Evolutionary conservation across 2,888 invertebrate species (phyloP), one percentile per base, ranked within the genome.

Genomic region (Zygothrica quintamaculata): DNA sequence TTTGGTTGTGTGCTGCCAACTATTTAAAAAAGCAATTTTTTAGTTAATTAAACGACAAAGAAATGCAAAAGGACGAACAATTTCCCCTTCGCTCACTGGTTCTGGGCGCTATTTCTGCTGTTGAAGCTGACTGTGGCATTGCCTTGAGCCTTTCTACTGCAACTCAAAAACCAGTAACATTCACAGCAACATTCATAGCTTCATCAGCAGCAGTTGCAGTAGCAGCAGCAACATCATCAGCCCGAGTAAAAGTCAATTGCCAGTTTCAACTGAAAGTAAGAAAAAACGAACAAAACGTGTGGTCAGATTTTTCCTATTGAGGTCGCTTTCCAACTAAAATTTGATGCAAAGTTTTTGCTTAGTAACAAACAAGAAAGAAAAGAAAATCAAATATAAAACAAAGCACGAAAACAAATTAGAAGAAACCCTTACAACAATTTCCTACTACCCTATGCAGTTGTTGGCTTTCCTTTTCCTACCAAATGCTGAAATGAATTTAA

Each of bases 21-120:
- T 74, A 79, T 74, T 73, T 69, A 72, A 75, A 77, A 84, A 84
- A 77, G 65, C 68, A 80, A 84, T 87, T 87, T 79, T 77, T 86
- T 77, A 84, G 79, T 87, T 87, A 84, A 88, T 88, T 87, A 86
- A 84, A 85, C 81, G 76, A 73, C 87, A 87, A 88, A 87, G 82
- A 65, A 77, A 70, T 65, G 51, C 69, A 69, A 68, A n/a, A 67
- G 58, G 50, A 50, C 60, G 31, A 53, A 56, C 71, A 67, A 65
- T 64, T 66, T 64, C 62, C 74, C 50, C 65, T 4, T 56, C 31
- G 40, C 69, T 12, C 9, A 22, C 42, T 18, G 26, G 13, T 5
- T 48, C 43, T 37, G 51, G n/a, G 31, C 52, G 29, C 29, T n/a
- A n/a, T 29, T 29, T 2, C 29, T 29, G 29, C 29, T 29, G 48